phyloP scores from a whole-genome alignment of 2,888 invertebrate genomes.

The Stenurella melanura region DNA sequence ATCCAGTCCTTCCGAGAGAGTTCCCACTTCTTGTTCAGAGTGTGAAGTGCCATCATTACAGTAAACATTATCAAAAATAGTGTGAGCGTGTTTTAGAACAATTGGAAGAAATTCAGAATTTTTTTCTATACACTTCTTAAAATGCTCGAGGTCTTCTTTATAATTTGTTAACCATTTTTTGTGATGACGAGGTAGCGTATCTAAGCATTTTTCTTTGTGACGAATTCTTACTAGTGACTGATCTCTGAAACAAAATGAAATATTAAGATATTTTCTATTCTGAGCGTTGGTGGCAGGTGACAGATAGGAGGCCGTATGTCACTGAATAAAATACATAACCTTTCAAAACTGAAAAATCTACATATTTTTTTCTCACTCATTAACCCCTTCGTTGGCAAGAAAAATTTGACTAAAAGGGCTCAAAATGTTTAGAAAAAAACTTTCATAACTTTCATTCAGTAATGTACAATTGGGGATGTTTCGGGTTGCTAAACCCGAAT shows the following conservation, averaged over 20 bases:
- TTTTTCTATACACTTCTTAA: constrained; percentile 87
- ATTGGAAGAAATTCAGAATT: constrained; percentile 81
- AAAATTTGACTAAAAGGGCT: too few species aligned
- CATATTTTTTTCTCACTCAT: too few species aligned
- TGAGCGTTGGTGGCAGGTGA: too few species aligned
- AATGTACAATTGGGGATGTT: too few species aligned
- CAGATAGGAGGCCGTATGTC: too few species aligned
- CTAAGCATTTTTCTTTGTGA: constrained; percentile 85
- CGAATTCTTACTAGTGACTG: constrained; percentile 85
- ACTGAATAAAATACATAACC: too few species aligned
- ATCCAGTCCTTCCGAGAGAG: constrained; percentile 76
- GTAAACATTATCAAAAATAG: constrained; percentile 87
- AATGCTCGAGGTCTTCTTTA: constrained; percentile 82
- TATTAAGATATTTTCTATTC: neutral
- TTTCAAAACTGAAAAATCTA: too few species aligned
- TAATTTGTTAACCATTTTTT: constrained; percentile 86
- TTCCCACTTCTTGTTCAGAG: constrained; percentile 67
- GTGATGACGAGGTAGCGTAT: constrained; percentile 84
- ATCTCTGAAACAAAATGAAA: constrained; percentile 75
- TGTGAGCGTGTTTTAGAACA: constrained; percentile 86
- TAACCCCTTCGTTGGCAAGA: too few species aligned
- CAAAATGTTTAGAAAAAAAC: too few species aligned
- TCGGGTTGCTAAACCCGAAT: too few species aligned
- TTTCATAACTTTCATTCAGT: too few species aligned
- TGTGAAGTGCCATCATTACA: constrained; percentile 64